Evolutionary conservation across 2,888 invertebrate species (phyloP), one percentile per base, ranked within the genome.

Genomic region (Parnassius mnemosyne): DNA sequence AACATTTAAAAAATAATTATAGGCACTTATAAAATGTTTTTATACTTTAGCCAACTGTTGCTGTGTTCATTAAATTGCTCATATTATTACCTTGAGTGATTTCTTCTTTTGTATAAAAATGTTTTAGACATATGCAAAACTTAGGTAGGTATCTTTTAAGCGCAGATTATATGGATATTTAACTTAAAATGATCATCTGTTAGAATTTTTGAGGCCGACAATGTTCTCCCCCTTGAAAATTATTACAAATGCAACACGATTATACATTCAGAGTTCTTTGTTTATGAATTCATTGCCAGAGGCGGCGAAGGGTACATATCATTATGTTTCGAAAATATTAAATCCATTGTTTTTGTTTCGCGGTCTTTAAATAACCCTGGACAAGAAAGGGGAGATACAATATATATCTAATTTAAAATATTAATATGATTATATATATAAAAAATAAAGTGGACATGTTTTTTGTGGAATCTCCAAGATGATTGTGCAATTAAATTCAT

Each of bases 261-360:
- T 85, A 87, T 85, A 81, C 74, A 90, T 89, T 86, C 87, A 82
- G 72, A 71, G 75, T 79, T 80, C 76, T 80, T 83, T 84, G 84
- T 87, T 87, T 85, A 85, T 79, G 73, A 77, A 84, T 84, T 87
- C 82, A 83, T 82, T 69, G 80, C 78, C 71, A 64, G 59, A 70
- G 73, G 73, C 72, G 64, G 67, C 61, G 65, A 74, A 79, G 88
- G 89, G 89, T 89, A 79, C 89, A 89, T 89, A 81, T 84, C 78
- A 88, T 89, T 89, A 85, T 70, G 67, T 69, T 72, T 58, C 56
- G 65, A 68, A 75, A 78, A 75, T 73, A 71, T 70, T 78, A 78
- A 79, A 77, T 70, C 66, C 67, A 68, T 74, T 73, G 75, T 74
- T 74, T 72, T 72, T 69, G 65, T 69, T 66, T 43, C 57, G 55